Evolutionary conservation across 1,140 invertebrate genomes (phyloP), one percentile per base, ranked within the genome.

Genomic region (Pygmarrhopalites habei): DNA sequence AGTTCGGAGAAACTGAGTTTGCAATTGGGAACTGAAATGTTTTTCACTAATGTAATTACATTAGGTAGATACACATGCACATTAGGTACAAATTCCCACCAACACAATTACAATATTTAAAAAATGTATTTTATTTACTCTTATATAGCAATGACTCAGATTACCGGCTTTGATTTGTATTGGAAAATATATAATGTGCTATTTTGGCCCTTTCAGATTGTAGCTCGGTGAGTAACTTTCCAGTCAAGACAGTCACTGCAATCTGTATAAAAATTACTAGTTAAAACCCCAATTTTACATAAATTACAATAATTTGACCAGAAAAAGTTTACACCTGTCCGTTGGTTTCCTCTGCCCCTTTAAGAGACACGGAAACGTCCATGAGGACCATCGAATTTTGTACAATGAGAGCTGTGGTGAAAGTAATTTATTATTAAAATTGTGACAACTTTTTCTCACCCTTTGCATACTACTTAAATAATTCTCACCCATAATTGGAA

Each of bases 371-470:
- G 12, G 72, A 65, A 74, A 73, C 71, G 25, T 41, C 64, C n/a
- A 62, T 63, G 68, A 77, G 73, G 19, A 67, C 60, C 49, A 69
- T 73, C 46, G 76, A 79, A 68, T 81, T 77, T 58, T 77, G 76
- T 21, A 73, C 64, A n/a, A 78, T 73, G 17, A 78, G 71, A 3
- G 74, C 75, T 12, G 72, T n/a, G n/a, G n/a, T n/a, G n/a, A n/a
- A n/a, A n/a, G n/a, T n/a, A n/a, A n/a, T n/a, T n/a, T n/a, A n/a
- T n/a, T n/a, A n/a, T n/a, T n/a, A n/a, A n/a, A n/a, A n/a, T n/a
- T n/a, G n/a, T n/a, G n/a, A n/a, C n/a, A n/a, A n/a, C n/a, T n/a
- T n/a, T n/a, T n/a, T n/a, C n/a, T n/a, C n/a, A n/a, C n/a, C n/a
- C n/a, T n/a, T n/a, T n/a, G n/a, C n/a, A n/a, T n/a, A n/a, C n/a